Conservation (phyloP, 92 coral and sea anemone species). For the Parazoanthus darwini region DNA sequence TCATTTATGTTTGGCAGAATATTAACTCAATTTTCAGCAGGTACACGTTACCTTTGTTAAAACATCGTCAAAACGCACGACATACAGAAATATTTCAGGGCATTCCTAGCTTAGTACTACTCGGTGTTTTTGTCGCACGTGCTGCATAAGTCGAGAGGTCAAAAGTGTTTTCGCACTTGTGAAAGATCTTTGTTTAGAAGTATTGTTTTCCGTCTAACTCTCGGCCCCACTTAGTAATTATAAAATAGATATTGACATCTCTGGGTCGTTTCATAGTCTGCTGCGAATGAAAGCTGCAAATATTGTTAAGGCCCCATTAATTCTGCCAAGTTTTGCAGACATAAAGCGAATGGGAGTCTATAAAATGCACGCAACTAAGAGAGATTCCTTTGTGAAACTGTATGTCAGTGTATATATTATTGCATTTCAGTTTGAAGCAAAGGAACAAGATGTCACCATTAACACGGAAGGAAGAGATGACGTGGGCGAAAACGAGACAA, state of each 20-base stretch:
- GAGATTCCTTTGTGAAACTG: background rate
- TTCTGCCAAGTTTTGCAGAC: background rate
- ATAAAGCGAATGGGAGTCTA: background rate
- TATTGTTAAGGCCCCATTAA: constrained; percentile 5
- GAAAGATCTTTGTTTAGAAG: constrained; percentile 37
- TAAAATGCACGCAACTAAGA: background rate
- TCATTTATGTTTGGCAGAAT: background rate
- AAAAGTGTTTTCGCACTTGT: constrained; percentile 16
- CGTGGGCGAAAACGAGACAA: constrained; percentile 3
- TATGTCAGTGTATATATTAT: background rate
- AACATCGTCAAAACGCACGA: background rate
- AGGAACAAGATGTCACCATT: background rate
- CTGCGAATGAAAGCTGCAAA: background rate
- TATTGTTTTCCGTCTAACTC: constrained; percentile 16
- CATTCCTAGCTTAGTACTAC: background rate
- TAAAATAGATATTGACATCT: constrained; percentile 26
- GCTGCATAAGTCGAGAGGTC: background rate
- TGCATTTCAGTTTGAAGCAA: background rate
- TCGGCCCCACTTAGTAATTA: constrained; percentile 27
- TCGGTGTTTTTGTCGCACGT: constrained; percentile 2
- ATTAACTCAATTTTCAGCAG: background rate
- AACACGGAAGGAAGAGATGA: background rate
- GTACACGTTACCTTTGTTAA: background rate
- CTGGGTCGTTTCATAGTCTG: constrained; percentile 21
- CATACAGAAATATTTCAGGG: background rate